phyloP scores from a whole-genome alignment of 2,797 vertebrate species.

The Pristis pectinata region DNA sequence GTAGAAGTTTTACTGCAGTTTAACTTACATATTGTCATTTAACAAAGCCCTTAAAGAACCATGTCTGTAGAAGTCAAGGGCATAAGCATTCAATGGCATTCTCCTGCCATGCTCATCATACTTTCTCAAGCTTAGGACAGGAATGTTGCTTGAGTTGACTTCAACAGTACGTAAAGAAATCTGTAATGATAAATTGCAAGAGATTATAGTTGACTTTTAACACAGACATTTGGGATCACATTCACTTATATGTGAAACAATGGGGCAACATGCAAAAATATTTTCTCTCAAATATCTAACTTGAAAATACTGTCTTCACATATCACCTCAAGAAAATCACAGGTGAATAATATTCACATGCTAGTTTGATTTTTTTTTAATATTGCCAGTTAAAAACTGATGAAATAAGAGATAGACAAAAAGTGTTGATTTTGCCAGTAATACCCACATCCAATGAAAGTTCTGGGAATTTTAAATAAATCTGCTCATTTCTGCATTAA shows the following conservation, averaged over 20 bases:
- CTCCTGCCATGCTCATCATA: constrained; percentile 26
- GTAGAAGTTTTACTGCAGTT: background rate
- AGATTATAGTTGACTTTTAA: background rate
- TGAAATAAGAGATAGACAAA: too few species aligned
- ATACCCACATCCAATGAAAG: too few species aligned
- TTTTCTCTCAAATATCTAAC: background rate
- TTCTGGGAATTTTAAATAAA: background rate
- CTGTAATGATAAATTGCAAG: constrained; percentile 11
- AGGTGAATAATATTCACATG: background rate
- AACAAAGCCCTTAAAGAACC: constrained; percentile 34
- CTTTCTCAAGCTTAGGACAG: background rate
- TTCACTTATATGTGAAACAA: background rate
- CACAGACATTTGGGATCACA: background rate
- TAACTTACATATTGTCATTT: constrained; percentile 34
- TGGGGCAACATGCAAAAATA: background rate
- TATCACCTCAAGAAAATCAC: background rate
- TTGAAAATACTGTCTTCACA: background rate
- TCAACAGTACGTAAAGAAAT: constrained; percentile 23
- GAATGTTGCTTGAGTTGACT: constrained; percentile 10
- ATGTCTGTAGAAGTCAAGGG: constrained; percentile 28
- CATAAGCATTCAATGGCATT: constrained; percentile 31
- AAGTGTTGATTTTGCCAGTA: too few species aligned
- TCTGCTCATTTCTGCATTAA: background rate
- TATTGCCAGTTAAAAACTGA: background rate
- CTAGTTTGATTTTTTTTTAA: background rate